A percentile compares a stretch with the other conserved stretches of the same genome.
Conservation (phyloP, 2,888 invertebrate genomes). For the Bellardia pandia region DNA sequence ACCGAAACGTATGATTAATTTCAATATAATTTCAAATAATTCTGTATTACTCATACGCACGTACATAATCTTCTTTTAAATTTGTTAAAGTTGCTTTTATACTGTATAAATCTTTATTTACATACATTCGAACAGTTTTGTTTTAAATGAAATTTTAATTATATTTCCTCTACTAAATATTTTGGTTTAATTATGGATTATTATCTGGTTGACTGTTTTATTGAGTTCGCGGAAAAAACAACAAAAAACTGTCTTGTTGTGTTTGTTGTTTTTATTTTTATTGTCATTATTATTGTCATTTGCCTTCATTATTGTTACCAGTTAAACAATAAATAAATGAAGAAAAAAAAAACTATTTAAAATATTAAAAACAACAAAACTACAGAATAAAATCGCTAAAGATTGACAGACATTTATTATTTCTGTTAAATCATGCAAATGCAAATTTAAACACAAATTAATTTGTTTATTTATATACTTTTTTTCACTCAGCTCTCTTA, state of each 20-base stretch:
- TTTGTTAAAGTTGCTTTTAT: neutral
- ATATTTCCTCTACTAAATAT: conserved; percentile 16
- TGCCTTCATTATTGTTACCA: conserved; percentile 25
- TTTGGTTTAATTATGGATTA: conserved; percentile 59
- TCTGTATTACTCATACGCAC: conserved; percentile 34
- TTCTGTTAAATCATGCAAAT: conserved; percentile 62
- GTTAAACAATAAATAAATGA: conserved; percentile 59
- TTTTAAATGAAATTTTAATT: conserved; percentile 43
- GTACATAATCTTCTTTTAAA: conserved; percentile 11
- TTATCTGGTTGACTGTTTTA: conserved; percentile 54
- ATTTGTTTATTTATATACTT: conserved; percentile 53
- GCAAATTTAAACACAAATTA: conserved; percentile 61
- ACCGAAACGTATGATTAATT: conserved; percentile 25
- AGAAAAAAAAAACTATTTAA: conserved; percentile 18
- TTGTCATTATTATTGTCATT: conserved; percentile 41
- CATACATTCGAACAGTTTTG: neutral
- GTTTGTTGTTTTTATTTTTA: conserved; percentile 28
- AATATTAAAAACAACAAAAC: conserved; percentile 13
- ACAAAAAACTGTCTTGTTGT: neutral
- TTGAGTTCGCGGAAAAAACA: conserved; percentile 29
- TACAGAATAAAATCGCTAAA: conserved; percentile 13
- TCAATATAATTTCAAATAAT: neutral
- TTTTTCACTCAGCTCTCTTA: conserved; percentile 20
- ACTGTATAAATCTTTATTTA: neutral
- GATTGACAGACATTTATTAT: conserved; percentile 60